A percentile compares a stretch with the other conserved stretches of the same genome.
Evolutionary conservation across 1,140 invertebrate species (phyloP).

Genomic region (Macrotrachela quadricornifera): DNA sequence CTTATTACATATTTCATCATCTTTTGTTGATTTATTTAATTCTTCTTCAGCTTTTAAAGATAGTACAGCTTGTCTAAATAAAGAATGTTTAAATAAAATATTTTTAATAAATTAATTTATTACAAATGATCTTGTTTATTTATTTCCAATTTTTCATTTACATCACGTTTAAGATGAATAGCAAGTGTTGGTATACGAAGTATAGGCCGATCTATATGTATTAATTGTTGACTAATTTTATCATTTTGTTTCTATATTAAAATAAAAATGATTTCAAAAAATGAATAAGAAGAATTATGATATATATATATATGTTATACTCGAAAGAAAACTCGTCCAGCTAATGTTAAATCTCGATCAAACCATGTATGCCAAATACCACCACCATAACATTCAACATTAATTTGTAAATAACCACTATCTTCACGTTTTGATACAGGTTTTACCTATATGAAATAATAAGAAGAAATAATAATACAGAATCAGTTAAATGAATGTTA

Average conservation of each 20-base stretch:
- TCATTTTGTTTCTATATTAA: neutral
- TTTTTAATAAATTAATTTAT: neutral
- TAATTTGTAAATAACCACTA: slow-evolving; percentile 3
- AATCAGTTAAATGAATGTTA: too few species aligned
- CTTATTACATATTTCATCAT: too few species aligned
- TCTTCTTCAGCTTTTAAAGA: too few species aligned
- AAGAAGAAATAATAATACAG: too few species aligned
- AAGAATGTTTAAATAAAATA: too few species aligned
- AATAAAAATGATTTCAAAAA: neutral
- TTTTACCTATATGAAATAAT: neutral
- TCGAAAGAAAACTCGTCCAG: slow-evolving; percentile 24
- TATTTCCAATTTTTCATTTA: slow-evolving; percentile 30
- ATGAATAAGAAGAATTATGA: neutral
- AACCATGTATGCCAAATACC: slow-evolving; percentile 38
- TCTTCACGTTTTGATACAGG: neutral
- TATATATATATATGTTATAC: too few species aligned
- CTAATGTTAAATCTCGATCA: slow-evolving; percentile 34
- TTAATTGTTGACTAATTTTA: slow-evolving; percentile 16
- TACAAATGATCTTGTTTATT: slow-evolving; percentile 34
- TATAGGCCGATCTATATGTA: slow-evolving; percentile 29
- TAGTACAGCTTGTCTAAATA: too few species aligned
- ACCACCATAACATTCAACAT: slow-evolving; percentile 32
- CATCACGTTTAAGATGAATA: slow-evolving; percentile 33
- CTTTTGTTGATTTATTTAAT: too few species aligned
- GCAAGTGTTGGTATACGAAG: slow-evolving; percentile 33